Evolutionary conservation across 2,797 vertebrate genomes (phyloP).

Genomic region (Molossus molossus): DNA sequence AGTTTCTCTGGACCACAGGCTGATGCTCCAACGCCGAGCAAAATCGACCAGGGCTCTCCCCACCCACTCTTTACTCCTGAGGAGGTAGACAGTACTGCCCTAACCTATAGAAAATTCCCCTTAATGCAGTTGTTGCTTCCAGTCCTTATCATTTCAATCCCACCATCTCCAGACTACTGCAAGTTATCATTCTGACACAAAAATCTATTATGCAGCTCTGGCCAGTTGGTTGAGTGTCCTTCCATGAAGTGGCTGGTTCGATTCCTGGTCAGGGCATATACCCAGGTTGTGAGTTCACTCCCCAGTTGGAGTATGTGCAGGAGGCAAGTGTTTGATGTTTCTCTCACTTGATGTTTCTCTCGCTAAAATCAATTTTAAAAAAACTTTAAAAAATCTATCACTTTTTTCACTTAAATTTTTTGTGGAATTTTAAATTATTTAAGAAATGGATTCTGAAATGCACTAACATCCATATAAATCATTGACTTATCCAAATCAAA

Average conservation of each 20-base stretch:
- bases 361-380: no score
- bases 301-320: no score
- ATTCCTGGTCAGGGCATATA: no score
- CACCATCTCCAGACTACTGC: neutral
- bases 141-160: neutral
- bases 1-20: no score
- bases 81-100: neutral
- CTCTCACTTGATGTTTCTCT: no score
- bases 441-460: neutral
- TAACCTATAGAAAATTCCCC: neutral
- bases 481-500: neutral
- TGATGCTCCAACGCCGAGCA: no score
- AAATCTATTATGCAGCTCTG: neutral
- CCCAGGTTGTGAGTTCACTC: no score
- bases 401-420: neutral
- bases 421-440: neutral
- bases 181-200: neutral
- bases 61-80: neutral
- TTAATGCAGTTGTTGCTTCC: neutral
- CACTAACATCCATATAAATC: neutral
- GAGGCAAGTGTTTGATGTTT: no score
- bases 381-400: neutral
- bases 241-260: no score
- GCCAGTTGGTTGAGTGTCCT: no score
- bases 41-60: no score